These are phyloP conservation scores for Corella eumyota DNA, from an alignment of 23 tunicate species.

Conservation along the genomic window DNA sequence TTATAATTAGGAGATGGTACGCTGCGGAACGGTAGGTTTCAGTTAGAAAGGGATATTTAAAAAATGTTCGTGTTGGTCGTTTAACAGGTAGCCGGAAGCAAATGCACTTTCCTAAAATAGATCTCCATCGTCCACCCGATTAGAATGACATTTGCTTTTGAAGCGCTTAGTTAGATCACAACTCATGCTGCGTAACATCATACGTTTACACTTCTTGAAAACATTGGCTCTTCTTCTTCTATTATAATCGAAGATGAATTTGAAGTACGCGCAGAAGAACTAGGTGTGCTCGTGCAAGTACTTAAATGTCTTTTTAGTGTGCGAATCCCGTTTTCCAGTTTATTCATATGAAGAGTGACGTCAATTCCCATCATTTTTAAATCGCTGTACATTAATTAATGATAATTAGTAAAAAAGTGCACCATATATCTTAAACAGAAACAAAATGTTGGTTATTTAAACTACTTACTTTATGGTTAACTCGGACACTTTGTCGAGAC, in stretches of 20 bases:
- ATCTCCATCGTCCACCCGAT: too few species aligned
- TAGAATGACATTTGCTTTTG: too few species aligned
- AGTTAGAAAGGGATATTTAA: too few species aligned
- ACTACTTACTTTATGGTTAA: constrained; percentile 43
- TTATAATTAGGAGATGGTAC: too few species aligned
- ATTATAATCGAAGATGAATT: not conserved
- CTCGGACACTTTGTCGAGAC: constrained; percentile 57
- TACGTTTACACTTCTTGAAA: constrained; percentile 1
- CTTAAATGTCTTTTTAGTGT: constrained; percentile 53
- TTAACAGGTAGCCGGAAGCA: too few species aligned
- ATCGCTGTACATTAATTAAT: constrained; percentile 26
- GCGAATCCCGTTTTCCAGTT: constrained; percentile 52
- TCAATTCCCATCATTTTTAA: constrained; percentile 51
- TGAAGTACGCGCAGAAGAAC: constrained; percentile 12
- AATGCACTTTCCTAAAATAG: too few species aligned
- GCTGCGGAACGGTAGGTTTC: too few species aligned
- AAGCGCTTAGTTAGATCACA: too few species aligned
- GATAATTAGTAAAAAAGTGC: not conserved
- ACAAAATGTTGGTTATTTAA: not conserved
- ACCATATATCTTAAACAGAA: not conserved
- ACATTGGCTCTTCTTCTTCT: not conserved
- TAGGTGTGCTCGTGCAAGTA: constrained; percentile 28
- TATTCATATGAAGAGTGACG: constrained; percentile 39
- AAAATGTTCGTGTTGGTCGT: too few species aligned
- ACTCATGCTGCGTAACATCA: not conserved